Conservation (phyloP, 2,888 invertebrate species). For the Eupithecia insigniata region DNA sequence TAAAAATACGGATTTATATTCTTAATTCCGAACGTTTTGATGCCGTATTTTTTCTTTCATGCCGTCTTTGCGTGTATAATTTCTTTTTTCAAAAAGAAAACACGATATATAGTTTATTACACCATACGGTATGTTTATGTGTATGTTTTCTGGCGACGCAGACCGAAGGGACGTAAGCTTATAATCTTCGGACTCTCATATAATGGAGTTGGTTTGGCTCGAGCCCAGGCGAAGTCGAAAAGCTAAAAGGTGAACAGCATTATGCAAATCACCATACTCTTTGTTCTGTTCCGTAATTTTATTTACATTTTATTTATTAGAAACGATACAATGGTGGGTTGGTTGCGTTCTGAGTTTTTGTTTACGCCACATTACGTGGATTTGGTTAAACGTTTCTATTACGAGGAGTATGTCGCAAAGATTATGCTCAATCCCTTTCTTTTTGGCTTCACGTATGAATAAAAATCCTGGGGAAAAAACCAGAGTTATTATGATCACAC, state of each 20-base stretch:
- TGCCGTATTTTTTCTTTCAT: background rate
- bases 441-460: slow-evolving; percentile 23
- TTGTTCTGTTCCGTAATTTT: slow-evolving; percentile 75
- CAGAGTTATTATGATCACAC: slow-evolving; percentile 14
- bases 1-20: background rate
- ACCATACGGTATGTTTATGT: slow-evolving; percentile 29
- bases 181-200: slow-evolving; percentile 72
- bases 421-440: slow-evolving; percentile 33
- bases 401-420: slow-evolving; percentile 35
- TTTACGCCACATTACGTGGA: slow-evolving; percentile 59
- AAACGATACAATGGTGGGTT: slow-evolving; percentile 66
- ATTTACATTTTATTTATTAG: slow-evolving; percentile 80
- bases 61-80: background rate
- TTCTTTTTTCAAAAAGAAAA: background rate
- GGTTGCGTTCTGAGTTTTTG: slow-evolving; percentile 57
- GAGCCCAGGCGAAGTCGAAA: slow-evolving; percentile 70
- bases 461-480: slow-evolving; percentile 17
- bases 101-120: slow-evolving; percentile 37
- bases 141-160: slow-evolving; percentile 42
- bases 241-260: slow-evolving; percentile 80
- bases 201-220: slow-evolving; percentile 77
- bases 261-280: slow-evolving; percentile 81
- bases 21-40: background rate
- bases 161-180: slow-evolving; percentile 65
- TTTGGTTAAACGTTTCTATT: slow-evolving; percentile 48